Conservation (phyloP, 1,140 invertebrate genomes). For the Globodera ellingtonae region DNA sequence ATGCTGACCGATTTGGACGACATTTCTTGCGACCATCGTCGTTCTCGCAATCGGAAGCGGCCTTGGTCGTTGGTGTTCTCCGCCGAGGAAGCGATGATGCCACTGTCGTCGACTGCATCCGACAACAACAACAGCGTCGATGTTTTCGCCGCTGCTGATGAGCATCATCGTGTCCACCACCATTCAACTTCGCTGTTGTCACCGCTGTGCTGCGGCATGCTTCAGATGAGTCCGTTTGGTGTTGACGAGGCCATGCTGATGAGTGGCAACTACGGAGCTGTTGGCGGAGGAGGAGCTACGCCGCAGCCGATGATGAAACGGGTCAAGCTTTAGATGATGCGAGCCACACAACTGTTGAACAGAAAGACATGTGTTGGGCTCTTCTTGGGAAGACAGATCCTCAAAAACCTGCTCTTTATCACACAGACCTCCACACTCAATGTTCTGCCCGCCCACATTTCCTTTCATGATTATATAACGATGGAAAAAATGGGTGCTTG, state of each 20-base stretch:
- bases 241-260: background rate
- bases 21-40: background rate
- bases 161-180: background rate
- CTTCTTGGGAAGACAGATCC: conserved; percentile 5
- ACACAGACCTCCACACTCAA: conserved; percentile 1
- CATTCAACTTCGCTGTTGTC: background rate
- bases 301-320: background rate
- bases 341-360: background rate
- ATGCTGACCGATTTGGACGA: background rate
- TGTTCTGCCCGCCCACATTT: no score
- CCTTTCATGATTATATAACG: background rate
- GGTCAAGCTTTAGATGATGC: background rate
- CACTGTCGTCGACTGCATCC: background rate
- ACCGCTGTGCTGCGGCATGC: conserved; percentile 12
- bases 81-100: background rate
- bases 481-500: background rate
- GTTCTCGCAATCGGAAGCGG: conserved; percentile 1
- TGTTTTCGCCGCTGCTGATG: background rate
- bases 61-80: conserved; percentile 6
- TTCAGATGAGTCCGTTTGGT: conserved; percentile 3
- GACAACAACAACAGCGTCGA: background rate
- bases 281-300: no score
- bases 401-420: conserved; percentile 1
- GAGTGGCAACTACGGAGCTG: background rate
- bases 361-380: background rate